These are phyloP conservation scores for Apotomis betuletana DNA, from an alignment of 2,888 invertebrate species.

Conservation along the genomic window DNA sequence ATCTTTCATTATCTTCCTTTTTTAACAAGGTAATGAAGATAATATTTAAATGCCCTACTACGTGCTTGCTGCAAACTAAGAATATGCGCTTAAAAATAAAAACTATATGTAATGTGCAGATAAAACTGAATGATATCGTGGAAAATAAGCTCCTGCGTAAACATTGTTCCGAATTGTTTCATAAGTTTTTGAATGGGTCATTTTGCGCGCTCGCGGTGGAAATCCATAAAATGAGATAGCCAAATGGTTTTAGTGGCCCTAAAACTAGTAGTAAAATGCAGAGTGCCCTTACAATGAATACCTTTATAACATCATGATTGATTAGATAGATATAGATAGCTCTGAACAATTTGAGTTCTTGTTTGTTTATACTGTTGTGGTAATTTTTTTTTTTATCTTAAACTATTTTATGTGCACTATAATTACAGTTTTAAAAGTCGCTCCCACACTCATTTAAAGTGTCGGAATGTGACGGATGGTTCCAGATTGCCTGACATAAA, in stretches of 20 bases:
- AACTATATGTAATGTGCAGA: constrained; percentile 15
- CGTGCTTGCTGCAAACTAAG: no score
- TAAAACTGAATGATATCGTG: constrained; percentile 2
- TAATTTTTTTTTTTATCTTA: no score
- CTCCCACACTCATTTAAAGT: no score
- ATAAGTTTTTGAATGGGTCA: constrained; percentile 66
- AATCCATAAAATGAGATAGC: constrained; percentile 75
- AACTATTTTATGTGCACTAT: no score
- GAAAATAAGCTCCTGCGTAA: constrained; percentile 35
- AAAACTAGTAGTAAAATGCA: constrained; percentile 75
- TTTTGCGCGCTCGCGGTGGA: constrained; percentile 59
- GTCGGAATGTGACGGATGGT: no score
- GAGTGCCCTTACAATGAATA: constrained; percentile 73
- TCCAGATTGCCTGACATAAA: no score
- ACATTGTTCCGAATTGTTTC: constrained; percentile 57
- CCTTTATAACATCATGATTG: constrained; percentile 75
- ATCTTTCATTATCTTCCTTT: no score
- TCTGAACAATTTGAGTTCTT: constrained; percentile 53
- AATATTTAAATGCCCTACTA: no score
- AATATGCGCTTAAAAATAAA: not conserved
- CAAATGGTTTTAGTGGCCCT: constrained; percentile 76
- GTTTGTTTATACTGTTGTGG: not conserved
- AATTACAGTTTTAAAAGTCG: no score
- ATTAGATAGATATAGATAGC: constrained; percentile 51
- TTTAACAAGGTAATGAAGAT: no score